Conservation (phyloP, 2,888 invertebrate species). For the Eudasyphora cyanicolor region DNA sequence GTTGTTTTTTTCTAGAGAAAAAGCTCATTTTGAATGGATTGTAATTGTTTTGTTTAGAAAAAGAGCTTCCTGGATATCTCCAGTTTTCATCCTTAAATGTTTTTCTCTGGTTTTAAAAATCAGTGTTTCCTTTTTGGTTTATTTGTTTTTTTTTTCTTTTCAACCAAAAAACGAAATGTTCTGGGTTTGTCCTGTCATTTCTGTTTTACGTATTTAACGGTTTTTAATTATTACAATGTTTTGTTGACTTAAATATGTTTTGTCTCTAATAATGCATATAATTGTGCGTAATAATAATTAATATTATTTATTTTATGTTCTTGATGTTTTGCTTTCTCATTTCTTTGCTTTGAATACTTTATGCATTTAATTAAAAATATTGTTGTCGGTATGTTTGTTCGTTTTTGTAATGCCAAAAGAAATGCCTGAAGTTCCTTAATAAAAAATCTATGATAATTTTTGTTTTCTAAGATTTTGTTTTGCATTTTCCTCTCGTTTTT, state of each 20-base stretch:
- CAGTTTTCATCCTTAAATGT: not conserved
- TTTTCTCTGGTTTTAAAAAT: constrained; percentile 7
- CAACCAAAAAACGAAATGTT: constrained; percentile 11
- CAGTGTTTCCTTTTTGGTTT: constrained; percentile 1
- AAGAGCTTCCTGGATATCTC: not conserved
- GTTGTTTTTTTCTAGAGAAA: too few relatives aligned
- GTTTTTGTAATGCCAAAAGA: constrained; percentile 32
- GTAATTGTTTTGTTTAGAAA: too few relatives aligned
- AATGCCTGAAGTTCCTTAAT: constrained; percentile 62
- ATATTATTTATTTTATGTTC: constrained; percentile 39
- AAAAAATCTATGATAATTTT: constrained; percentile 30
- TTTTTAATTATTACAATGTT: constrained; percentile 43
- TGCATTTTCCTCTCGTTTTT: not conserved
- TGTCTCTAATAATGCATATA: constrained; percentile 55
- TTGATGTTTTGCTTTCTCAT: constrained; percentile 14
- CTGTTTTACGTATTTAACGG: constrained; percentile 58
- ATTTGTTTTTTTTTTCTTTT: not conserved
- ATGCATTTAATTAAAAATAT: constrained; percentile 49
- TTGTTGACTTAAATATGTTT: constrained; percentile 40
- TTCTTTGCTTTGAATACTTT: constrained; percentile 36
- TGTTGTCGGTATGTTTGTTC: constrained; percentile 14
- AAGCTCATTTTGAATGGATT: not conserved
- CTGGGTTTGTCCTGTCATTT: not conserved
- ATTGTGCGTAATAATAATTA: constrained; percentile 63
- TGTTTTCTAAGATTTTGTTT: not conserved